Conservation (phyloP, 2,113 vertebrate species). For the Esox niger region DNA sequence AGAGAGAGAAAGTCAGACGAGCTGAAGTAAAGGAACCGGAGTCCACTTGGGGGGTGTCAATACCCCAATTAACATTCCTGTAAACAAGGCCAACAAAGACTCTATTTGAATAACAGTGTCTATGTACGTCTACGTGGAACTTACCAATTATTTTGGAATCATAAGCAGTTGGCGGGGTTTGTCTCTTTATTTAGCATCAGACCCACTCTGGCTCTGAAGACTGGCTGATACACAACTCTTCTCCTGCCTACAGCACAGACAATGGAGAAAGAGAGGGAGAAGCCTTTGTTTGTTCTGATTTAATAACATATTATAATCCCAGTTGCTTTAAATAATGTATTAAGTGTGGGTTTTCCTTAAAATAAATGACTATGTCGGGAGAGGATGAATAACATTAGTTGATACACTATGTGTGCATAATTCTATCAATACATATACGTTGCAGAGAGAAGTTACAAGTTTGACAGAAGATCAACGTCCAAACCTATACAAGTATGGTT, state of each 20-base stretch:
- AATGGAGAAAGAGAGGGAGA: neutral
- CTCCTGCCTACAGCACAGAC: conserved; percentile 34
- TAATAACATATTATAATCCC: conserved; percentile 50
- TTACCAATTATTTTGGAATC: conserved; percentile 56
- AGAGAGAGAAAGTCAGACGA: neutral
- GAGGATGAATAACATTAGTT: conserved; percentile 33
- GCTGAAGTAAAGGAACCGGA: conserved; percentile 9
- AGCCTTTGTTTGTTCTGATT: conserved; percentile 34
- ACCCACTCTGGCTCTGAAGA: conserved; percentile 24
- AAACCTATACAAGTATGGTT: conserved; percentile 6
- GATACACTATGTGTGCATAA: conserved; percentile 46
- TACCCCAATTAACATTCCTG: conserved; percentile 49
- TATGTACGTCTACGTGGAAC: conserved; percentile 30
- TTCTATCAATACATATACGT: conserved; percentile 34
- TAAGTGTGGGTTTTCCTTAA: conserved; percentile 56
- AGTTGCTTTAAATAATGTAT: conserved; percentile 69
- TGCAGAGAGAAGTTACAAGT: neutral
- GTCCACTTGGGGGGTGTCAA: conserved; percentile 38
- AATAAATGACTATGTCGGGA: conserved; percentile 53
- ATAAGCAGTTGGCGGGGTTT: conserved; percentile 27
- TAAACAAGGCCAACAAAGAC: conserved; percentile 59
- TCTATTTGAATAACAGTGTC: conserved; percentile 51
- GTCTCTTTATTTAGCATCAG: conserved; percentile 60
- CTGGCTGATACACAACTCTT: conserved; percentile 34
- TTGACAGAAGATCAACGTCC: conserved; percentile 1